These are phyloP conservation scores for Drosophila malerkotliana DNA, from an alignment of 1,140 invertebrate genomes.

Conservation along the genomic window DNA sequence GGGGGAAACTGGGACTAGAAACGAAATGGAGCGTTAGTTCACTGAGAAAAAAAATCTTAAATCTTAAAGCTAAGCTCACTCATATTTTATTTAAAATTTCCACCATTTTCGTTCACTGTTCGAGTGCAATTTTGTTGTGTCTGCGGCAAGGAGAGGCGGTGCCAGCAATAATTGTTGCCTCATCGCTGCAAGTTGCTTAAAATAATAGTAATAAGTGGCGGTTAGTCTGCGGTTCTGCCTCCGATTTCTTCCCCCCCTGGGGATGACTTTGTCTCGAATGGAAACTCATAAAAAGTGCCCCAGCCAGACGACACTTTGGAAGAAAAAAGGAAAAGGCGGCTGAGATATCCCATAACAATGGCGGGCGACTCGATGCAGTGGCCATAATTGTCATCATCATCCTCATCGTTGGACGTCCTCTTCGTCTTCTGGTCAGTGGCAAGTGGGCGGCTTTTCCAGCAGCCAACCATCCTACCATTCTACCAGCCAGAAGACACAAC, in stretches of 20 bases:
- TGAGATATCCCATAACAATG: slow-evolving; percentile 62
- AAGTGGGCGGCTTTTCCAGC: slow-evolving; percentile 67
- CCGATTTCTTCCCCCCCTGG: neutral
- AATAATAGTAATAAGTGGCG: slow-evolving; percentile 76
- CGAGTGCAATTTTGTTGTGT: slow-evolving; percentile 12
- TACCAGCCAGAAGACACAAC: slow-evolving; percentile 2
- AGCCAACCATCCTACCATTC: slow-evolving; percentile 2
- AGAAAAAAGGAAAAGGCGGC: slow-evolving; percentile 24
- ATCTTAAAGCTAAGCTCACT: neutral
- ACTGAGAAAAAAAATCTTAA: slow-evolving; percentile 6
- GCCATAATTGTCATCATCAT: slow-evolving; percentile 75
- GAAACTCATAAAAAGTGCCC: slow-evolving; percentile 69
- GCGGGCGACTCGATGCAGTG: slow-evolving; percentile 49
- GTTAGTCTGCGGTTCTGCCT: slow-evolving; percentile 61
- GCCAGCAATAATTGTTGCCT: slow-evolving; percentile 66
- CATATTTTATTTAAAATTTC: neutral
- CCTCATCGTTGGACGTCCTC: slow-evolving; percentile 42
- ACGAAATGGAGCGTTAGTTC: slow-evolving; percentile 59
- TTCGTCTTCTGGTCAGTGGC: slow-evolving; percentile 69
- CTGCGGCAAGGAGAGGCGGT: slow-evolving; percentile 25
- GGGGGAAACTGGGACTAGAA: slow-evolving; percentile 21
- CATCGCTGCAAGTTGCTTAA: slow-evolving; percentile 79
- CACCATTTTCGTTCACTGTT: slow-evolving; percentile 3
- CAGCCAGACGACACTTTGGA: slow-evolving; percentile 46
- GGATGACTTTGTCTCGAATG: slow-evolving; percentile 38